These are phyloP conservation scores for Hyposmocoma kahamanoa DNA, from an alignment of 1,140 invertebrate genomes.

Conservation along the genomic window DNA sequence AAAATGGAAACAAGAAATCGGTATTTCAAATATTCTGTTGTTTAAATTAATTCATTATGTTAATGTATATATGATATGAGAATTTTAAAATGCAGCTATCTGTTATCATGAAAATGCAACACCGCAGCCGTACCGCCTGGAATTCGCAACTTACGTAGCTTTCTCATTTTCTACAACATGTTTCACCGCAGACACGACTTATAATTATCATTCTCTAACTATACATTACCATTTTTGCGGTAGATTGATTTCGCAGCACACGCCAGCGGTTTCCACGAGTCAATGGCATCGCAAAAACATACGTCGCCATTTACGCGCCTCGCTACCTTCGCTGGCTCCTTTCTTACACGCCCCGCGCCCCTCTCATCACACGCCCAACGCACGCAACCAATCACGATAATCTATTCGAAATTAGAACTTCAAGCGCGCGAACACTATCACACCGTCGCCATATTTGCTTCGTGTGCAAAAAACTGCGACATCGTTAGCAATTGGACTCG, in stretches of 20 bases:
- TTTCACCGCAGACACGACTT: conserved; percentile 16
- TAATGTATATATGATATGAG: too few species aligned
- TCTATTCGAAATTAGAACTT: conserved; percentile 43
- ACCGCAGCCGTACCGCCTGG: too few species aligned
- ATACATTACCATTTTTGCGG: conserved; percentile 26
- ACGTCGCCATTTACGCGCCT: conserved; percentile 28
- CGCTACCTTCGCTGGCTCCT: conserved; percentile 27
- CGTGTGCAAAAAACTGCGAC: conserved; percentile 12
- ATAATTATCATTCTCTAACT: conserved; percentile 26
- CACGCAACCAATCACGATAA: conserved; percentile 43
- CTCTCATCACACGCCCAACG: conserved; percentile 12
- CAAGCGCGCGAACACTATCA: conserved; percentile 27
- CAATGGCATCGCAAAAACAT: conserved; percentile 27
- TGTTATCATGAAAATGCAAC: too few species aligned
- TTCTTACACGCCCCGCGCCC: conserved; percentile 19
- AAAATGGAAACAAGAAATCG: too few species aligned
- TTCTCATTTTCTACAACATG: not conserved
- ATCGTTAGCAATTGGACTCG: conserved; percentile 20
- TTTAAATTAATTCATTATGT: too few species aligned
- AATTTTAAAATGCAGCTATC: too few species aligned
- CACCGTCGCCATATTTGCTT: conserved; percentile 16
- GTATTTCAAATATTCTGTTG: too few species aligned
- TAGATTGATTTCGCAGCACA: conserved; percentile 34
- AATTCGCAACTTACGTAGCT: not conserved
- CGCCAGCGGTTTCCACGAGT: conserved; percentile 27